These are phyloP conservation scores for Pseudomugil gertrudae DNA, from an alignment of 2,797 vertebrate genomes.

Conservation along the genomic window DNA sequence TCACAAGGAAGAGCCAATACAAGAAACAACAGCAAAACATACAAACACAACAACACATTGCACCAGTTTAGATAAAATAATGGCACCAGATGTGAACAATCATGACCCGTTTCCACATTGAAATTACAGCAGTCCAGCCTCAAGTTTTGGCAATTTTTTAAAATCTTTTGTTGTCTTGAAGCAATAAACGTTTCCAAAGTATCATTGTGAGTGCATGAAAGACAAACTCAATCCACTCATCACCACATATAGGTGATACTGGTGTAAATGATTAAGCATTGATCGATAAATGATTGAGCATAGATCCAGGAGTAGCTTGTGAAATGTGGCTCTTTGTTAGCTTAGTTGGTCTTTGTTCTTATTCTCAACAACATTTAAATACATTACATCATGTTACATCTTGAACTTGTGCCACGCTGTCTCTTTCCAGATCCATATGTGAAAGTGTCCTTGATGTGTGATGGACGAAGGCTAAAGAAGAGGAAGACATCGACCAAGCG, in stretches of 20 bases:
- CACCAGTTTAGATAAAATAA: too few relatives aligned
- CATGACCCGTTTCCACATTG: too few relatives aligned
- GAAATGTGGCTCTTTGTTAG: neutral
- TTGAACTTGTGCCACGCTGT: neutral
- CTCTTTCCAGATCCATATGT: conserved; percentile 81
- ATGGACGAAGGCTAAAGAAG: conserved; percentile 95
- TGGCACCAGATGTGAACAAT: too few relatives aligned
- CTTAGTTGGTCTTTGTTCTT: neutral
- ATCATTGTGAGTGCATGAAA: neutral
- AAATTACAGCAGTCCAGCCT: too few relatives aligned
- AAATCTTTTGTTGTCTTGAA: neutral
- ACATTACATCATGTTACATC: neutral
- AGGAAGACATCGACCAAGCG: conserved; percentile 98
- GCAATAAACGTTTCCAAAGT: neutral
- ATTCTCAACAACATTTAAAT: neutral
- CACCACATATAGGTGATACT: neutral
- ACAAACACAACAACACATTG: too few relatives aligned
- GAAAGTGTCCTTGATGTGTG: conserved; percentile 96
- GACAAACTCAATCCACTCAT: too few relatives aligned
- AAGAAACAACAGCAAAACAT: too few relatives aligned
- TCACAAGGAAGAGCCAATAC: too few relatives aligned
- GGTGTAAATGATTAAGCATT: neutral
- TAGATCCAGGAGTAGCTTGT: too few relatives aligned
- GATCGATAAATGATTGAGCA: too few relatives aligned
- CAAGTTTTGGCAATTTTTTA: too few relatives aligned